Evolutionary conservation across 92 coral and sea anemone species (phyloP), one percentile per base, ranked within the genome.

Genomic region (Desmophyllum pertusum): DNA sequence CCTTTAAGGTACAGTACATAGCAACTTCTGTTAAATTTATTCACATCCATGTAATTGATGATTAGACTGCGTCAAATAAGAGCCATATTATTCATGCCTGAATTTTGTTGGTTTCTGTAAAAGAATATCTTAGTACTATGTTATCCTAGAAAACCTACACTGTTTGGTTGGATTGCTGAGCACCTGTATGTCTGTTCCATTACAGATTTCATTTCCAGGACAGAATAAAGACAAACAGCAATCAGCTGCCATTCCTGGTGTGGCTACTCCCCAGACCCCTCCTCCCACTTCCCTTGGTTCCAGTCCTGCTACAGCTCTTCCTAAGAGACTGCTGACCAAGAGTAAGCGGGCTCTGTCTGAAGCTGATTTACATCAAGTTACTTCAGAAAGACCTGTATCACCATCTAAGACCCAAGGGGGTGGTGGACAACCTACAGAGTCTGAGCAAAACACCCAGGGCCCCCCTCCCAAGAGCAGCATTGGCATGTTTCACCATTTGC

Each of bases 251-350:
- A 84, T 92, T 13, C 92, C 95, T 1, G 93, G 95, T 39, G 88
- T 90, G 37, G 95, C 95, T 59, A 76, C 95, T 13, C 93, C 95
- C 76, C 98, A 92, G 81, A 66, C 88, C 46, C 70, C 92, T 46
- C 75, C 92, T 61, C 63, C 97, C 6, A 55, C 94, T 0, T 68
- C 81, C 30, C 45, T 91, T 27, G 79, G 93, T 6, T 62, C 94
- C 10, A 62, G 79, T 48, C 84, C 86, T 67, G 87, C 87, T 29
- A 38, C 95, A 30, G 87, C 94, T 65, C 94, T 91, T 39, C 97
- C 99, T 1, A 96, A 96, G 84, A 92, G 92, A 76, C 96, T 96
- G 66, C 85, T 96, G 80, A 85, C 91, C 87, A 96, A 93, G 83
- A 90, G 89, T 4, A 94, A 92, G 83, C 92, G 98, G 79, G 92